These are phyloP conservation scores for Cataglyphis rosenhaueri DNA, from an alignment of 2,888 invertebrate species.

Conservation along the genomic window DNA sequence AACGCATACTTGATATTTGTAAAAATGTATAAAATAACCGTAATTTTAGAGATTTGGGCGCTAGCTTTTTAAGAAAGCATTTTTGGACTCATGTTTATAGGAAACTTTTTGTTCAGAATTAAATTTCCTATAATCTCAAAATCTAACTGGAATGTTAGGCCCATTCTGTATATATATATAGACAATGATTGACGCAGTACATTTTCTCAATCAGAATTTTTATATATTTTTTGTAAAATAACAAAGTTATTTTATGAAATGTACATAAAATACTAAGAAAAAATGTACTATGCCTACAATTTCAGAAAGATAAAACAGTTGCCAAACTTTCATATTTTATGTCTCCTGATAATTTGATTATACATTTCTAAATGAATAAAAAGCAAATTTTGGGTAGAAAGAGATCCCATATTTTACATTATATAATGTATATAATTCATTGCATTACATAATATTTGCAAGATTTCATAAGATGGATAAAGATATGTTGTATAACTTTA, in stretches of 20 bases:
- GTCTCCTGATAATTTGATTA: constrained; percentile 30
- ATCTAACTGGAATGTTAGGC: too few relatives aligned
- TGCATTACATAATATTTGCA: neutral
- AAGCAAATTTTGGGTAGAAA: neutral
- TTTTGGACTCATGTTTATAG: too few relatives aligned
- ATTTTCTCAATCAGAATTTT: constrained; percentile 23
- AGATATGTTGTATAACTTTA: neutral
- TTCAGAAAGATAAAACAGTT: constrained; percentile 43
- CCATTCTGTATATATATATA: constrained; percentile 42
- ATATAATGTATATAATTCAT: constrained; percentile 7
- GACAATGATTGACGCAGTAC: constrained; percentile 20
- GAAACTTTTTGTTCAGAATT: too few relatives aligned
- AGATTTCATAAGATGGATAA: neutral
- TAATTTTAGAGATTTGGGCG: too few relatives aligned
- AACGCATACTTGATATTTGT: too few relatives aligned
- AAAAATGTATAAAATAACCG: too few relatives aligned
- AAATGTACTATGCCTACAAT: constrained; percentile 40
- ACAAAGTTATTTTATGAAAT: constrained; percentile 31
- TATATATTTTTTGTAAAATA: constrained; percentile 37
- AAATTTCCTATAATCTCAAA: too few relatives aligned
- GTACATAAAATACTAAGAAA: neutral
- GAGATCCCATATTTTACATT: constrained; percentile 21
- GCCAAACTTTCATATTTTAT: constrained; percentile 58
- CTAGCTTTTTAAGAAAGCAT: too few relatives aligned
- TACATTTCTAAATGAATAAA: constrained; percentile 14